A percentile compares a stretch with the other conserved stretches of the same genome.
phyloP scores from a whole-genome alignment of 2,113 vertebrate genomes.

The Boulengeromyrus knoepffleri region DNA sequence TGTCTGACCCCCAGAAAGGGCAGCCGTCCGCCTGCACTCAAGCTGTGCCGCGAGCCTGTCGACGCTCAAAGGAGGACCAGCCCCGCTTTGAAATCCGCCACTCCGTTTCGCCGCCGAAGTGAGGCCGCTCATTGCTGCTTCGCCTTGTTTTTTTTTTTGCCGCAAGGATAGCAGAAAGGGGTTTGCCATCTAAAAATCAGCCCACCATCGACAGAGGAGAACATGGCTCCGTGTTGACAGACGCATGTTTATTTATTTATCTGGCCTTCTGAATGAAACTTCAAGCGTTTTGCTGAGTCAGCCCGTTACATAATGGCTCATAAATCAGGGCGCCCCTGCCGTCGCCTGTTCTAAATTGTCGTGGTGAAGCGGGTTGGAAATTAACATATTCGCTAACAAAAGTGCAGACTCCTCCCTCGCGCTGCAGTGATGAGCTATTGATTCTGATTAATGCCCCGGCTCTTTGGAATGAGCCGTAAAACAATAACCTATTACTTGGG shows the following conservation, averaged over 20 bases:
- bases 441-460: conserved; percentile 51
- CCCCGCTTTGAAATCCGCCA: background rate
- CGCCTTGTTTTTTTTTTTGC: background rate
- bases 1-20: background rate
- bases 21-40: background rate
- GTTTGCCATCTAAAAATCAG: background rate
- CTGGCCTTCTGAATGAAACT: background rate
- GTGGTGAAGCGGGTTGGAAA: conserved; percentile 21
- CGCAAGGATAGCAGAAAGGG: background rate
- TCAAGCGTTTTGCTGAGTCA: background rate
- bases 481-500: conserved; percentile 53
- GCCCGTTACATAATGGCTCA: background rate
- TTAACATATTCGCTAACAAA: conserved; percentile 32
- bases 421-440: conserved; percentile 42
- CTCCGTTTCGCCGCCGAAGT: background rate
- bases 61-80: background rate
- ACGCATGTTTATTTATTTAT: background rate
- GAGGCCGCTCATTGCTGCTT: background rate
- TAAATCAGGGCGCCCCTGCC: conserved; percentile 22
- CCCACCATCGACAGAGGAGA: background rate
- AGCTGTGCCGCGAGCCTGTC: too few species aligned
- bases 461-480: conserved; percentile 50
- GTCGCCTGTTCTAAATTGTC: conserved; percentile 19
- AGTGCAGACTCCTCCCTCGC: conserved; percentile 28
- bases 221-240: background rate